These are phyloP conservation scores for Vollenhovia emeryi DNA, from an alignment of 1,140 invertebrate genomes.

Conservation along the genomic window DNA sequence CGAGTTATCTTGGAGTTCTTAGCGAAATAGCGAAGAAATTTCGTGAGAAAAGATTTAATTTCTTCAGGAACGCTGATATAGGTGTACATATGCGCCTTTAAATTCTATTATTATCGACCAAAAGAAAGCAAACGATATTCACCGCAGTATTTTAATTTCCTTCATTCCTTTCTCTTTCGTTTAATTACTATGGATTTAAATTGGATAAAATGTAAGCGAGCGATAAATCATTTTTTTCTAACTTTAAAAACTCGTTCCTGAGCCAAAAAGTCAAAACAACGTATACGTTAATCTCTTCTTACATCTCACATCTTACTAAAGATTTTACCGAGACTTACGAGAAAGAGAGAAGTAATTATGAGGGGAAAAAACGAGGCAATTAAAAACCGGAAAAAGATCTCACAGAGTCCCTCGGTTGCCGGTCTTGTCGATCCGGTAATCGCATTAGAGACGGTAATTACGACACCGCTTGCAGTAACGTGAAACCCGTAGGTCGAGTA, in stretches of 20 bases:
- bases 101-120: background rate
- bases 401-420: conserved; percentile 78
- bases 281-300: background rate
- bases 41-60: too few relatives aligned
- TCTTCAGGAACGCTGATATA: background rate
- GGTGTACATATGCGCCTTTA: background rate
- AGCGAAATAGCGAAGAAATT: too few relatives aligned
- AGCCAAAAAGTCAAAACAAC: background rate
- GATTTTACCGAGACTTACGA: background rate
- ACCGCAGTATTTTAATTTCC: background rate
- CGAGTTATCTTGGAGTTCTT: background rate
- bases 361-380: background rate
- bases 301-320: background rate
- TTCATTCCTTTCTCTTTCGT: background rate
- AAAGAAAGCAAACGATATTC: background rate
- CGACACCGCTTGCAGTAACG: conserved; percentile 68
- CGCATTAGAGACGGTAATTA: conserved; percentile 83
- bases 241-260: background rate
- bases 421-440: conserved; percentile 81
- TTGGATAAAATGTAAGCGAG: background rate
- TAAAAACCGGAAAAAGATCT: conserved; percentile 15
- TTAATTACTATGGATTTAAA: background rate
- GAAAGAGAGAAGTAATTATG: background rate
- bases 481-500: conserved; percentile 69
- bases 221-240: background rate